Evolutionary conservation across 2,888 invertebrate species (phyloP).

Genomic region (Polyommatus iphigenia): DNA sequence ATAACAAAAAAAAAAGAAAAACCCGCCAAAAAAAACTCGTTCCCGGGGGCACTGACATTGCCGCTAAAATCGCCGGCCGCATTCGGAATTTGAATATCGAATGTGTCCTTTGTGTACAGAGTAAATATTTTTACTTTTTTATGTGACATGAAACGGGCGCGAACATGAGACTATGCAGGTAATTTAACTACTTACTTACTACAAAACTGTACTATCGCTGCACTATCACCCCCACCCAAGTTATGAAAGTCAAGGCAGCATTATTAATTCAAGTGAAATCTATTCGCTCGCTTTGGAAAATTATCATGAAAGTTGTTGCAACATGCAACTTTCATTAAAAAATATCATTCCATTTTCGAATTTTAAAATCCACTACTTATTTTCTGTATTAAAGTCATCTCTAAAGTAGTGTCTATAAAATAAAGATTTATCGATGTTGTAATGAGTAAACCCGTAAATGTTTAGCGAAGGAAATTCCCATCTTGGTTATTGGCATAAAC

Average conservation of each 20-base stretch:
- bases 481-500: too few relatives aligned
- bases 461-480: conserved; percentile 6
- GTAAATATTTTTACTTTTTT: conserved; percentile 18
- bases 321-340: neutral
- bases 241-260: conserved; percentile 3
- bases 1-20: conserved; percentile 33
- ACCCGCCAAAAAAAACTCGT: conserved; percentile 40
- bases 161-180: conserved; percentile 29
- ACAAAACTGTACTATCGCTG: neutral
- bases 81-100: conserved; percentile 21
- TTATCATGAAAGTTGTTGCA: conserved; percentile 14
- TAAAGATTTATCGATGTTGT: neutral
- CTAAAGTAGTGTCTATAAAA: neutral
- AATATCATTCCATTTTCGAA: neutral
- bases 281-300: neutral
- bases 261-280: conserved; percentile 17
- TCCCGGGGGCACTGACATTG: conserved; percentile 36
- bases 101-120: conserved; percentile 29
- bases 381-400: too few relatives aligned
- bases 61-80: conserved; percentile 24
- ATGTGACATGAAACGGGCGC: conserved; percentile 17
- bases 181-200: neutral
- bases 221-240: neutral
- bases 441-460: neutral
- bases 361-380: neutral